A percentile compares a stretch with the other conserved stretches of the same genome.
These are phyloP conservation scores for Leptodactylus fallax DNA, from an alignment of 2,797 vertebrate genomes.

Conservation along the genomic window DNA sequence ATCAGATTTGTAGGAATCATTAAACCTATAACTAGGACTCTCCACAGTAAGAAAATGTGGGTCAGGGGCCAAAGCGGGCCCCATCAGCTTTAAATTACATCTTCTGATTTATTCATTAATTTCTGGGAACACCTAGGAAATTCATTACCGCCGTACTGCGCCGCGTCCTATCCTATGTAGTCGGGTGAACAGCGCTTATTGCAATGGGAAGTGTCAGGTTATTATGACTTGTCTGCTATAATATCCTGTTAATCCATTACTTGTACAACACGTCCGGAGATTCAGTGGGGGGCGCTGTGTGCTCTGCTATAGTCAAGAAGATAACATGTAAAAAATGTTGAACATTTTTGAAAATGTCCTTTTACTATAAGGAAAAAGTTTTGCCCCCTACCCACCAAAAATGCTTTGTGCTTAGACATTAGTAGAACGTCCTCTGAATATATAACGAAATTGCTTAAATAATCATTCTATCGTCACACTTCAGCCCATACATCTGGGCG, in stretches of 20 bases:
- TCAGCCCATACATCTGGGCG: too few relatives aligned
- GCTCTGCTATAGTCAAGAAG: neutral
- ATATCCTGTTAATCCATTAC: slow-evolving; percentile 46
- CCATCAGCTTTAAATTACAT: slow-evolving; percentile 6
- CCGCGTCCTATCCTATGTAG: neutral
- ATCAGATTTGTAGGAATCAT: slow-evolving; percentile 29
- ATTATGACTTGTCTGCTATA: slow-evolving; percentile 18
- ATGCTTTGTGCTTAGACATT: too few relatives aligned
- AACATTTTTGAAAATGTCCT: neutral
- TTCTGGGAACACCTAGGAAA: slow-evolving; percentile 1
- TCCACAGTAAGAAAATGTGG: neutral
- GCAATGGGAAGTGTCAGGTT: slow-evolving; percentile 24
- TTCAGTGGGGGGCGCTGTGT: neutral
- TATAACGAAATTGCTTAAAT: too few relatives aligned
- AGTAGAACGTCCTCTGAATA: too few relatives aligned
- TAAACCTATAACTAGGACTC: slow-evolving; percentile 15
- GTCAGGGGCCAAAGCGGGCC: neutral
- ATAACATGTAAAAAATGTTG: neutral
- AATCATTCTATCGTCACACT: too few relatives aligned
- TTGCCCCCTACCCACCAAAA: too few relatives aligned
- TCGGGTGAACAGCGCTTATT: neutral
- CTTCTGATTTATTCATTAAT: slow-evolving; percentile 52
- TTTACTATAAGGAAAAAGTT: too few relatives aligned
- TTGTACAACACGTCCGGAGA: neutral
- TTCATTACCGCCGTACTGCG: slow-evolving; percentile 1